Conservation (phyloP, 2,888 invertebrate genomes). For the Sinopyrophorus schimmeli region DNA sequence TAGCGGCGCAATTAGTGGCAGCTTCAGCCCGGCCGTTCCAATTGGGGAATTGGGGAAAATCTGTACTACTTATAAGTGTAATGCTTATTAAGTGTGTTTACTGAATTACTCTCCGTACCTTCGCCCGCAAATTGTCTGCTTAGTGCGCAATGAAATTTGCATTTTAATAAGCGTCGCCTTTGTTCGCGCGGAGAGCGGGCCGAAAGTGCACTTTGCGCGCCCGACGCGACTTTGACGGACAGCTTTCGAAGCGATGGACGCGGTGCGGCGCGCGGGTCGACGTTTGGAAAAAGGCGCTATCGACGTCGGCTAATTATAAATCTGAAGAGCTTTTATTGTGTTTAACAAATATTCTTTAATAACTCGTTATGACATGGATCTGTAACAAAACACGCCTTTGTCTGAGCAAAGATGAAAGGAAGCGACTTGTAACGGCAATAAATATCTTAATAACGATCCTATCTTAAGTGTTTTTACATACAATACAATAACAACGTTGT, state of each 20-base stretch:
- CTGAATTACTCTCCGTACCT: conserved; percentile 16
- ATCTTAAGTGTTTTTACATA: conserved; percentile 19
- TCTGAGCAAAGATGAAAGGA: conserved; percentile 14
- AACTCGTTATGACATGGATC: conserved; percentile 15
- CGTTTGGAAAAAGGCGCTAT: too few species aligned
- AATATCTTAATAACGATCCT: conserved; percentile 18
- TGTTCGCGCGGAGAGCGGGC: too few species aligned
- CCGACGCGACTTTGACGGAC: too few species aligned
- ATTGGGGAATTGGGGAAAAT: conserved; percentile 25
- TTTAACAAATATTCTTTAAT: conserved; percentile 11
- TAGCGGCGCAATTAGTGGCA: conserved; percentile 32
- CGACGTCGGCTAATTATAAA: conserved; percentile 9
- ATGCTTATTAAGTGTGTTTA: conserved; percentile 25
- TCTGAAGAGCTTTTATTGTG: conserved; percentile 7
- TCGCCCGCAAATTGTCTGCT: conserved; percentile 14
- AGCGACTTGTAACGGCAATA: conserved; percentile 15
- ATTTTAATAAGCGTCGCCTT: conserved; percentile 23
- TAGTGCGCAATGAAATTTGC: conserved; percentile 18
- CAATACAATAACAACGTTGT: conserved; percentile 16
- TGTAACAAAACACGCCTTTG: conserved; percentile 16
- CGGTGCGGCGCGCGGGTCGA: too few species aligned
- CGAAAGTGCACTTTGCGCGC: too few species aligned
- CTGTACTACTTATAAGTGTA: conserved; percentile 32
- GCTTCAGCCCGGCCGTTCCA: conserved; percentile 18
- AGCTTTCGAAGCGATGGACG: too few species aligned